Percentiles rank a stretch among this genome's conserved stretches.
These are phyloP conservation scores for Eutrigla gurnardus DNA, from an alignment of 2,797 vertebrate species.

Conservation along the genomic window DNA sequence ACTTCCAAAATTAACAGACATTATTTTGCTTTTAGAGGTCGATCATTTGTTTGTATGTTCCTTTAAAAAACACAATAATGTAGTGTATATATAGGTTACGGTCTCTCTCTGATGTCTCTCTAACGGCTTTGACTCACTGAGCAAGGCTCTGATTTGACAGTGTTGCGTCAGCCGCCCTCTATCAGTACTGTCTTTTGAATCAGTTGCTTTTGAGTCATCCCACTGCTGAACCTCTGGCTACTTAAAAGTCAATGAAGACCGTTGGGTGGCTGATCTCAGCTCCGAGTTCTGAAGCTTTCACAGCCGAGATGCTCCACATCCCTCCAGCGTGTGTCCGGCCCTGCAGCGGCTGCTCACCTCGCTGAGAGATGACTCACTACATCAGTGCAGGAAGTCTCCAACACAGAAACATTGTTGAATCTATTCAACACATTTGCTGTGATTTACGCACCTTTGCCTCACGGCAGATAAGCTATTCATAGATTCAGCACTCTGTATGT, in stretches of 20 bases:
- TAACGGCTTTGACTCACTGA: conserved; percentile 1
- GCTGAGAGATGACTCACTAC: conserved; percentile 43
- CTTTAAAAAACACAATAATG: too few relatives aligned
- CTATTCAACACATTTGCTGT: conserved; percentile 32
- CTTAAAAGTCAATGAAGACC: conserved; percentile 3
- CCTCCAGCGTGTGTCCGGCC: conserved; percentile 18
- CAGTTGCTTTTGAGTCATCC: conserved; percentile 34
- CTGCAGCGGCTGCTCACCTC: conserved; percentile 29
- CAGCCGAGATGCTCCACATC: conserved; percentile 27
- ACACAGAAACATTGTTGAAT: conserved; percentile 11
- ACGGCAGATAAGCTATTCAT: conserved; percentile 31
- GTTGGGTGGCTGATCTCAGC: conserved; percentile 22
- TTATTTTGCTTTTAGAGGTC: neutral
- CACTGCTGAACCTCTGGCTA: conserved; percentile 17
- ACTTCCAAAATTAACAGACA: neutral
- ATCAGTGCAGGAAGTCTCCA: conserved; percentile 14
- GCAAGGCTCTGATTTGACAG: conserved; percentile 10
- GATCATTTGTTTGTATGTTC: neutral
- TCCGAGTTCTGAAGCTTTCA: conserved; percentile 4
- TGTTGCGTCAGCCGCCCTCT: conserved; percentile 25
- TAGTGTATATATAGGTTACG: too few relatives aligned
- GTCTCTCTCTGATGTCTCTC: neutral
- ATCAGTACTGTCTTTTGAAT: conserved; percentile 4
- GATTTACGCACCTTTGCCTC: conserved; percentile 42
- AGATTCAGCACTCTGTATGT: conserved; percentile 13